Conservation (phyloP, 2,888 invertebrate genomes). For the Isoperla grammatica region DNA sequence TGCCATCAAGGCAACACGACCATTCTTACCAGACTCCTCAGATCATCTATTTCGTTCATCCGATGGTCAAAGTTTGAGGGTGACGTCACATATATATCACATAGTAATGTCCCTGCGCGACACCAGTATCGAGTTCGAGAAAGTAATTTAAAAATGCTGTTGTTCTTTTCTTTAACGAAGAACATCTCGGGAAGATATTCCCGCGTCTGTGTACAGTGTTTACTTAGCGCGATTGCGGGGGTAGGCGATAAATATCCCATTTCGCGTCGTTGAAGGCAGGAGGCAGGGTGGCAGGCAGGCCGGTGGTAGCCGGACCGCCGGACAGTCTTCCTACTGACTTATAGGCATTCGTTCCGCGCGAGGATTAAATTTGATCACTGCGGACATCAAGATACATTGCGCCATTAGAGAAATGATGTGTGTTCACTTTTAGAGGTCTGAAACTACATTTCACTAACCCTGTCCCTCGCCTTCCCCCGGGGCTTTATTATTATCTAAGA, state of each 20-base stretch:
- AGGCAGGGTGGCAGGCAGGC: not conserved
- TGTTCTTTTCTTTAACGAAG: too few relatives aligned
- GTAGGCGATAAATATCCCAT: conserved; percentile 11
- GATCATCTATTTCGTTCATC: conserved; percentile 6
- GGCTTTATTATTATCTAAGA: conserved; percentile 24
- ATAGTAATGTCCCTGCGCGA: too few relatives aligned
- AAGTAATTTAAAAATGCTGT: too few relatives aligned
- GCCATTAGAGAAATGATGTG: conserved; percentile 48
- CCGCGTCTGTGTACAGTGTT: not conserved
- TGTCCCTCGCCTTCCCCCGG: conserved; percentile 9
- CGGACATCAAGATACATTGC: conserved; percentile 49
- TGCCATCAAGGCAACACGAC: conserved; percentile 15
- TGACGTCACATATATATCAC: conserved; percentile 2
- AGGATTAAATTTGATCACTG: conserved; percentile 49
- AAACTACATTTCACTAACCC: conserved; percentile 26
- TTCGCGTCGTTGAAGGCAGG: conserved; percentile 1
- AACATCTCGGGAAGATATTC: not conserved
- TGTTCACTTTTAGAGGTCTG: conserved; percentile 30
- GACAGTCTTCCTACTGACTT: conserved; percentile 46
- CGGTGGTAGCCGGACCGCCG: conserved; percentile 38
- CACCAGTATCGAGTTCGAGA: too few relatives aligned
- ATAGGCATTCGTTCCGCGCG: conserved; percentile 41
- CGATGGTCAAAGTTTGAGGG: not conserved
- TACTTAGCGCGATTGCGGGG: conserved; percentile 14
- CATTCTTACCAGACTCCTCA: conserved; percentile 9